These are phyloP conservation scores for Drosophila gunungcola DNA, from an alignment of 1,140 invertebrate species.

Conservation along the genomic window DNA sequence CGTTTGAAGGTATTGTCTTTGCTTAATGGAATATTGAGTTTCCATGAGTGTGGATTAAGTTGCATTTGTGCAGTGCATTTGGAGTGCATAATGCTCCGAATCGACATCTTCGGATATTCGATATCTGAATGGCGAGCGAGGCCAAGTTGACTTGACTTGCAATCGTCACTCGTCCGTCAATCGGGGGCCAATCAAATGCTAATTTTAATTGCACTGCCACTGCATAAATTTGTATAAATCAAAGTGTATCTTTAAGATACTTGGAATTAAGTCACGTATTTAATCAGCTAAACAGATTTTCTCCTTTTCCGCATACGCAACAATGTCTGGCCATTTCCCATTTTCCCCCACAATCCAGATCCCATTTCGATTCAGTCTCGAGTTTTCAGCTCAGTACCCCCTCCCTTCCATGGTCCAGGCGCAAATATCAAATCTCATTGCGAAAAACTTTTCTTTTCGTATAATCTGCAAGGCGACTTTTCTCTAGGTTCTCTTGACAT, in stretches of 20 bases:
- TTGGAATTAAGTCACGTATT: constrained; percentile 81
- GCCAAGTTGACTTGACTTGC: constrained; percentile 8
- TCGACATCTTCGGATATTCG: constrained; percentile 2
- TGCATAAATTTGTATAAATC: constrained; percentile 41
- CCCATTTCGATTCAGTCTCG: constrained; percentile 30
- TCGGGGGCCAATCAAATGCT: constrained; percentile 33
- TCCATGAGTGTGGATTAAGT: background rate
- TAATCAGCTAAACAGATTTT: constrained; percentile 77
- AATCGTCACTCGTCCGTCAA: constrained; percentile 10
- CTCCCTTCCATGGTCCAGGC: background rate
- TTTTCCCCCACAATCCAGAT: constrained; percentile 34
- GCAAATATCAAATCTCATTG: constrained; percentile 74
- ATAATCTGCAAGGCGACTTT: constrained; percentile 39
- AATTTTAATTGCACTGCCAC: constrained; percentile 44
- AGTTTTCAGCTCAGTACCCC: constrained; percentile 15
- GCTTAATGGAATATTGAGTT: background rate
- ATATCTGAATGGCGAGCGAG: constrained; percentile 20
- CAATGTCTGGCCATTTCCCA: constrained; percentile 39
- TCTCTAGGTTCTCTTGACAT: constrained; percentile 43
- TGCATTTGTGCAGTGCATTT: background rate
- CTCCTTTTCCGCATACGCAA: constrained; percentile 26
- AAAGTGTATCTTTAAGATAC: constrained; percentile 49
- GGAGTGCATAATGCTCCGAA: background rate
- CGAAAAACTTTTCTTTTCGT: constrained; percentile 39
- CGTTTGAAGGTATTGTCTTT: constrained; percentile 4